A percentile compares a stretch with the other conserved stretches of the same genome.
phyloP scores from a whole-genome alignment of 2,797 vertebrate genomes.

The Pyrocephalus nanus region DNA sequence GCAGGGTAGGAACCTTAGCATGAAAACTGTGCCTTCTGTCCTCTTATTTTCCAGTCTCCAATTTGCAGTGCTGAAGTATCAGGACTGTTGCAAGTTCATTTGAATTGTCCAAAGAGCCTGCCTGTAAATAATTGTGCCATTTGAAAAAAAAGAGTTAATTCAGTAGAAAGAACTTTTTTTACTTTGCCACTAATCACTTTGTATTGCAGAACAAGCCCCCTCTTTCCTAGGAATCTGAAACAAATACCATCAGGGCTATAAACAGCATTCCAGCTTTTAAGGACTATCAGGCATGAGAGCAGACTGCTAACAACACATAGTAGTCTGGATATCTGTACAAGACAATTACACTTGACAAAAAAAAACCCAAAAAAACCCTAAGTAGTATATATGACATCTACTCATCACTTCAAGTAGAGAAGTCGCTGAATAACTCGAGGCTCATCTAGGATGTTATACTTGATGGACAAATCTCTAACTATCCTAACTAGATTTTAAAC shows the following conservation, averaged over 20 bases:
- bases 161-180: background rate
- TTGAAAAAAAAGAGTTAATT: conserved; percentile 12
- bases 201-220: background rate
- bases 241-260: background rate
- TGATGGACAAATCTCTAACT: background rate
- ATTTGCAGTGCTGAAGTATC: background rate
- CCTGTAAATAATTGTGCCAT: background rate
- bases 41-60: background rate
- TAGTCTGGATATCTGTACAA: background rate
- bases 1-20: background rate
- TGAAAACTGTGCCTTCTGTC: background rate
- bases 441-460: background rate
- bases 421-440: background rate
- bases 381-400: background rate
- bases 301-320: background rate
- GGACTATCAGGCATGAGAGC: background rate
- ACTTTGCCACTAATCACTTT: background rate
- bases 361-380: background rate
- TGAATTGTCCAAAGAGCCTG: background rate
- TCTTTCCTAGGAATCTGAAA: background rate
- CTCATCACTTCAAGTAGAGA: background rate
- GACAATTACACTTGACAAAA: background rate
- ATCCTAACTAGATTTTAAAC: background rate
- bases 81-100: background rate
- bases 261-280: background rate